Percentiles rank a stretch among this genome's conserved stretches.
These are phyloP conservation scores for Alcedo atthis DNA, from an alignment of 2,797 vertebrate species.

Conservation along the genomic window DNA sequence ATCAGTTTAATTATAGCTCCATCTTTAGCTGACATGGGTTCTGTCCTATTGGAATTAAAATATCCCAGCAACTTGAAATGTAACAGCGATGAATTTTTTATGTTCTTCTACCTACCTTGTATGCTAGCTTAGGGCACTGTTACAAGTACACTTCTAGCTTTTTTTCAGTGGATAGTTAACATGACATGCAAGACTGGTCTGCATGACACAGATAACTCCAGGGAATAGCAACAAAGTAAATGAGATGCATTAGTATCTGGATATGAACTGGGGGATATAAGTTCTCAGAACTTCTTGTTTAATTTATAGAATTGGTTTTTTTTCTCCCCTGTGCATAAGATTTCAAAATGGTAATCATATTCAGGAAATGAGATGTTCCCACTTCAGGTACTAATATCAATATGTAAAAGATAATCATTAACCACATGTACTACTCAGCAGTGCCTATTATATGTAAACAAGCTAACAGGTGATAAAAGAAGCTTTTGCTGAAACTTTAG, in stretches of 20 bases:
- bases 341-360: constrained; percentile 81
- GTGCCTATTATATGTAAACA: constrained; percentile 74
- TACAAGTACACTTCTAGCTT: constrained; percentile 81
- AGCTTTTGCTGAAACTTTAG: constrained; percentile 58
- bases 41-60: constrained; percentile 85
- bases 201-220: constrained; percentile 92
- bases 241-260: constrained; percentile 92
- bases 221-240: constrained; percentile 85
- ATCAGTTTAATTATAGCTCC: constrained; percentile 88
- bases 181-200: constrained; percentile 82
- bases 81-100: constrained; percentile 86
- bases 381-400: constrained; percentile 81
- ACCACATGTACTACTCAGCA: constrained; percentile 71
- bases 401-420: constrained; percentile 82
- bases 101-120: constrained; percentile 74
- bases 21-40: constrained; percentile 81
- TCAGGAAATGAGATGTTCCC: constrained; percentile 78
- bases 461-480: constrained; percentile 71
- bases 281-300: constrained; percentile 92
- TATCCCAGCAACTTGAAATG: constrained; percentile 81
- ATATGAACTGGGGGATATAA: constrained; percentile 91
- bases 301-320: constrained; percentile 85
- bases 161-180: constrained; percentile 84
- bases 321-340: constrained; percentile 78
- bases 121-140: constrained; percentile 79